A percentile compares a stretch with the other conserved stretches of the same genome.
Conservation (phyloP, 2,888 invertebrate genomes). For the Neelides folsomi region DNA sequence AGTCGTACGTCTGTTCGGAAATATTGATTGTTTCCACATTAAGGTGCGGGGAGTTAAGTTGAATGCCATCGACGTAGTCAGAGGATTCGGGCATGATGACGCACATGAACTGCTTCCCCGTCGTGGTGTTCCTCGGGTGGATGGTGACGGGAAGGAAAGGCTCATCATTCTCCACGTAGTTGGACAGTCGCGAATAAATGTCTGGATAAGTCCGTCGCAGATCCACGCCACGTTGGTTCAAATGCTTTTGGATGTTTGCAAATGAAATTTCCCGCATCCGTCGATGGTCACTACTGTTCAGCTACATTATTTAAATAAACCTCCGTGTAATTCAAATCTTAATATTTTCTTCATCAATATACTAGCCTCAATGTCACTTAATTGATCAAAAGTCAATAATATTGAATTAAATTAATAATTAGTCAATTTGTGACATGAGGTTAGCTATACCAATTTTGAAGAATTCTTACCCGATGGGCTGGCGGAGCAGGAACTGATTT, state of each 20-base stretch:
- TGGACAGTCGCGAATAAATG: conserved; percentile 64
- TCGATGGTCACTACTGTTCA: conserved; percentile 27
- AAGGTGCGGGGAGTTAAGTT: conserved; percentile 4
- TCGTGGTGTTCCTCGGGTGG: conserved; percentile 65
- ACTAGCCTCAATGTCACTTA: too few relatives aligned
- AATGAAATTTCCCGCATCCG: conserved; percentile 62
- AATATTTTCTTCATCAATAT: too few relatives aligned
- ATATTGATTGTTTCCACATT: conserved; percentile 24
- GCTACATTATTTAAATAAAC: conserved; percentile 9
- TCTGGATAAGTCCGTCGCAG: conserved; percentile 75
- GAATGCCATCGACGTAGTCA: conserved; percentile 8
- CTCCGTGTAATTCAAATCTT: too few relatives aligned
- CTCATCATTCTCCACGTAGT: conserved; percentile 65
- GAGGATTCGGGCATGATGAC: conserved; percentile 72
- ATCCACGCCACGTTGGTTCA: conserved; percentile 65
- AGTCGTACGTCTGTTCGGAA: conserved; percentile 12
- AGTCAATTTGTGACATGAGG: too few relatives aligned
- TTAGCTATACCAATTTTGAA: too few relatives aligned
- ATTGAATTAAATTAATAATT: too few relatives aligned
- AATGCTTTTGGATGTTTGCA: conserved; percentile 62
- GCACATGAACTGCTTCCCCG: conserved; percentile 75
- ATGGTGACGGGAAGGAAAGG: conserved; percentile 76
- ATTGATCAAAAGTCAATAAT: too few relatives aligned
- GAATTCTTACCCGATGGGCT: conserved; percentile 24
- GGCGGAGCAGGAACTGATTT: conserved; percentile 32